phyloP scores from a whole-genome alignment of 2,797 vertebrate species.

The Clarias fuscus region DNA sequence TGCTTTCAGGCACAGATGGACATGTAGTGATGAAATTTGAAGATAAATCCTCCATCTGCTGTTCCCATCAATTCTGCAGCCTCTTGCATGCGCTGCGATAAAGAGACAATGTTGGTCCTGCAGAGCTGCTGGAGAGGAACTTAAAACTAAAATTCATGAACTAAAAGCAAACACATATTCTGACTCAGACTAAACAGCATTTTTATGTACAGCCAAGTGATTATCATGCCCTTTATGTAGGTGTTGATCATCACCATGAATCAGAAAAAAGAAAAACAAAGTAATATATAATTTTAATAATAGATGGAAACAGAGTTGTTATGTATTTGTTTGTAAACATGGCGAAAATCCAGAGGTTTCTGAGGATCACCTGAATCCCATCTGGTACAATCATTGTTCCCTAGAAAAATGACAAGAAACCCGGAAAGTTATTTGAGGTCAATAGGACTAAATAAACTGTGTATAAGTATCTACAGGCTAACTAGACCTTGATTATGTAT shows the following conservation, averaged over 20 bases:
- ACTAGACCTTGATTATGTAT: neutral
- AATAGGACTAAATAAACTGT: neutral
- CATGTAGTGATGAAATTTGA: constrained; percentile 49
- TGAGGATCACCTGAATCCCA: neutral
- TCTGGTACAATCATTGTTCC: neutral
- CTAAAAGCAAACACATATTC: neutral
- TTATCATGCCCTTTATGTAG: too few species aligned
- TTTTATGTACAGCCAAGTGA: too few species aligned
- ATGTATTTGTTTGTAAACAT: neutral
- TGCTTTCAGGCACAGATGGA: constrained; percentile 45
- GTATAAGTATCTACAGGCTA: neutral
- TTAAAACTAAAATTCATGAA: constrained; percentile 41
- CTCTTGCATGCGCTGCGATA: constrained; percentile 52
- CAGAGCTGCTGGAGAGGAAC: constrained; percentile 50
- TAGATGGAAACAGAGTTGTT: neutral
- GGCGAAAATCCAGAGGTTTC: neutral
- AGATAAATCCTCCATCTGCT: constrained; percentile 52
- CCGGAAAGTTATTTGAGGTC: neutral
- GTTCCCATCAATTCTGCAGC: constrained; percentile 48
- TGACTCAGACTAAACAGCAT: too few species aligned
- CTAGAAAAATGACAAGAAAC: neutral
- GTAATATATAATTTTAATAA: neutral
- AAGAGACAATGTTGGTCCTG: constrained; percentile 45
- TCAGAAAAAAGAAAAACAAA: too few species aligned
- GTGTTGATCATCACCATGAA: too few species aligned